Evolutionary conservation across 2,888 invertebrate genomes (phyloP).

Genomic region (Spilosoma lubricipeda): DNA sequence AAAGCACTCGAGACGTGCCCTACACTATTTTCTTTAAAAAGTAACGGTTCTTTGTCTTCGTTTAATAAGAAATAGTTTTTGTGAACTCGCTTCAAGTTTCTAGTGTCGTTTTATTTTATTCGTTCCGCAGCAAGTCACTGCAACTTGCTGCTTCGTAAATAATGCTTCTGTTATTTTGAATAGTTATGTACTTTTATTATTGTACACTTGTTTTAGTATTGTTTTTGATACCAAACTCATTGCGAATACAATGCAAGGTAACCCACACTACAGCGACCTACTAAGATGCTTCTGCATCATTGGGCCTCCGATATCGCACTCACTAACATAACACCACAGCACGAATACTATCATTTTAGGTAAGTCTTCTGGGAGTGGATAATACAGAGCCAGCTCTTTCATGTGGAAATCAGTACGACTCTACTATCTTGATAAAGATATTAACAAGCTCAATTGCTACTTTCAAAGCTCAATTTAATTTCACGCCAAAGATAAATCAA

Average conservation of each 20-base stretch:
- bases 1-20: slow-evolving; percentile 34
- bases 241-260: too few relatives aligned
- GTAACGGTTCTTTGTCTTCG: slow-evolving; percentile 46
- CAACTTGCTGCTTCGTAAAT: not conserved
- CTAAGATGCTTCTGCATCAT: too few relatives aligned
- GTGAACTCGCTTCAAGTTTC: slow-evolving; percentile 20
- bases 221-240: not conserved
- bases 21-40: slow-evolving; percentile 35
- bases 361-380: too few relatives aligned
- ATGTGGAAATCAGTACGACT: too few relatives aligned
- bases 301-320: too few relatives aligned
- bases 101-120: slow-evolving; percentile 14
- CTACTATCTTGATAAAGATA: too few relatives aligned
- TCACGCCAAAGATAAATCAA: slow-evolving; percentile 4
- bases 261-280: too few relatives aligned
- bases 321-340: too few relatives aligned
- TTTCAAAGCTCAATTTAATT: not conserved
- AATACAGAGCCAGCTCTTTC: too few relatives aligned
- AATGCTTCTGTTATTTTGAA: not conserved
- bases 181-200: not conserved
- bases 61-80: slow-evolving; percentile 49
- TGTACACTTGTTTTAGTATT: not conserved
- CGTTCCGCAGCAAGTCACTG: slow-evolving; percentile 7
- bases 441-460: not conserved
- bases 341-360: too few relatives aligned